Base-by-base conservation (phyloP, 2,113 vertebrate genomes). In the Microcebus murinus region DNA sequence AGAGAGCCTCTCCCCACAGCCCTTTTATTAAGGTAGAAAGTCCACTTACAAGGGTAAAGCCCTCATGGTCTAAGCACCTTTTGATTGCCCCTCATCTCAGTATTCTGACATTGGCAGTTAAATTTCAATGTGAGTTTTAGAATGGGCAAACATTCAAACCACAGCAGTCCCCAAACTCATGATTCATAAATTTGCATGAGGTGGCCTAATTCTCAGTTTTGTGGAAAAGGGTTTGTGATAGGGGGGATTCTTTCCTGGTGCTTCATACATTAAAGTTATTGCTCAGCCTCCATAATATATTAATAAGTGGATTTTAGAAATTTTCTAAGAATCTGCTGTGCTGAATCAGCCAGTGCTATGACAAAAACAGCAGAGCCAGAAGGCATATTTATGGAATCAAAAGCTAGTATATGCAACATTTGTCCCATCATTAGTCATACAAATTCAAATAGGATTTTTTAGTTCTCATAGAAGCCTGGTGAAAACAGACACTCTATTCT, bases 401-500 rank as follows among this genome's bases (percentile, higher is more conserved):
- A 86, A 86, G 4, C 14, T 3, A n/a, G 50, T 42, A 18, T 42
- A n/a, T 42, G 9, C 29, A 34, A 57, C 15, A 31, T 11, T 70
- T 80, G 18, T 36, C 45, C 11, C n/a, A 42, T 45, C 20, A 21
- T 45, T 63, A 27, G 9, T 80, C 6, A 55, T 39, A 29, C 34
- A 71, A 63, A 71, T 71, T 79, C 10, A 8, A 23, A 61, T 18
- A 52, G n/a, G 52, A 61, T 2, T 6, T 3, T 39, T 48, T 79
- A 55, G 25, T 31, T 71, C 12, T 84, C 21, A 70, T 36, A 31
- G 17, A 29, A 25, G 3, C 21, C 70, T 77, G 17, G 70, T 63
- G 52, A 93, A 85, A 89, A 79, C 18, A 29, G 10, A 95, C 12
- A 34, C 36, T 87, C 3, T 80, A 6, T 79, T 52, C 42, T 89